Evolutionary conservation across 2,113 vertebrate species (phyloP), one percentile per base, ranked within the genome.

Genomic region (Gila orcuttii): DNA sequence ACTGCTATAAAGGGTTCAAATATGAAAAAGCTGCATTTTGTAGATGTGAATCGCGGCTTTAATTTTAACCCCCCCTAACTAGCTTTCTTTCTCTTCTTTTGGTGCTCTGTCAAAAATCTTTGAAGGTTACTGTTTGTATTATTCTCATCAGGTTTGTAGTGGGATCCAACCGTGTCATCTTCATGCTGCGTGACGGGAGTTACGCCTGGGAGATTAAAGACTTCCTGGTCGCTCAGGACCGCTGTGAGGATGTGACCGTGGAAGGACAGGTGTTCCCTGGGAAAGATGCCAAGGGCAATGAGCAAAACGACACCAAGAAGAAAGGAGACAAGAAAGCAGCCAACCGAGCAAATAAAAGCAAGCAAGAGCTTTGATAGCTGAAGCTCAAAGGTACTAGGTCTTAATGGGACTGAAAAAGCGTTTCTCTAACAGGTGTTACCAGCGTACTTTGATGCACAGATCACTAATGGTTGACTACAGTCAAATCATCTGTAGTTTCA

Each of bases 191-290:
- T 0, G 98, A 99, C 1, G 98, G 98, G 0, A 94, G 96, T 76
- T 94, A 96, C 0, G 98, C 98, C 23, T 99, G 98, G 98, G 98
- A 99, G 94, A 94, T 99, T 90, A 99, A 98, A 92, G 97, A 99
- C 95, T 99, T 97, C 71, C 91, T 99, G 55, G 83, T 97, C 66
- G 88, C 89, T 25, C 98, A 99, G 86, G 97, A 99, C 5, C 95
- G 97, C 88, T 99, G 98, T 80, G 90, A 91, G 0, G 98, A 99
- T 1, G 98, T 99, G 21, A 99, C 98, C 2, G 94, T 99, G 89
- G 98, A 99, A 93, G 98, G 98, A 19, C 98, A 99, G 90, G 96
- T 98, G 66, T 99, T 96, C 89, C 98, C 97, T 1, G 98, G 98
- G 60, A 97, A 95, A 89, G 96, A 96, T 3, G 81, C 89, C 1